These are phyloP conservation scores for Lutra lutra DNA, from an alignment of 2,797 vertebrate species.

Conservation along the genomic window DNA sequence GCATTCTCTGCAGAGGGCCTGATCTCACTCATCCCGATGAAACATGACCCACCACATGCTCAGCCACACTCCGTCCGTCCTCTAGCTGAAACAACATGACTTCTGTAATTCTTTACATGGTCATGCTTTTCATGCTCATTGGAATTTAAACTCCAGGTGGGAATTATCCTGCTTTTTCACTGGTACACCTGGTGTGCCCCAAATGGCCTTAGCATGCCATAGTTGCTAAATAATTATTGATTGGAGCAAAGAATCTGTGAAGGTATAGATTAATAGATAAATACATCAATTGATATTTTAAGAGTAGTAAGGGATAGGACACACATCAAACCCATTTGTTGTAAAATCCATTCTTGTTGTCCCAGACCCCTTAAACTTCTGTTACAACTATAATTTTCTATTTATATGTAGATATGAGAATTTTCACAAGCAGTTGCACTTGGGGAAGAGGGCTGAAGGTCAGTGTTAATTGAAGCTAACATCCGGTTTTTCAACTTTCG, in stretches of 20 bases:
- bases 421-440: background rate
- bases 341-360: background rate
- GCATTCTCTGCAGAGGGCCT: background rate
- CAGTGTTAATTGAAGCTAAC: constrained; percentile 33
- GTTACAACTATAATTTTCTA: background rate
- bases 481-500: constrained; percentile 46
- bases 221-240: background rate
- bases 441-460: constrained; percentile 56
- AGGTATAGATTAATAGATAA: background rate
- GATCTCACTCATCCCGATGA: background rate
- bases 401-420: background rate
- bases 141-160: background rate
- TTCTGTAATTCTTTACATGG: accelerated
- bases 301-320: background rate
- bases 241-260: background rate
- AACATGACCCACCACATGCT: accelerated
- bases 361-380: background rate
- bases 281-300: constrained; percentile 42
- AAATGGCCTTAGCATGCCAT: background rate
- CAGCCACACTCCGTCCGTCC: accelerated
- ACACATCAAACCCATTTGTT: background rate
- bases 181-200: background rate
- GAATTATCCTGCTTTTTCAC: too few relatives aligned
- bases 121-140: background rate
- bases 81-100: too few relatives aligned